A percentile compares a stretch with the other conserved stretches of the same genome.
These are phyloP conservation scores for Platichthys flesus DNA, from an alignment of 2,113 vertebrate species.

Conservation along the genomic window DNA sequence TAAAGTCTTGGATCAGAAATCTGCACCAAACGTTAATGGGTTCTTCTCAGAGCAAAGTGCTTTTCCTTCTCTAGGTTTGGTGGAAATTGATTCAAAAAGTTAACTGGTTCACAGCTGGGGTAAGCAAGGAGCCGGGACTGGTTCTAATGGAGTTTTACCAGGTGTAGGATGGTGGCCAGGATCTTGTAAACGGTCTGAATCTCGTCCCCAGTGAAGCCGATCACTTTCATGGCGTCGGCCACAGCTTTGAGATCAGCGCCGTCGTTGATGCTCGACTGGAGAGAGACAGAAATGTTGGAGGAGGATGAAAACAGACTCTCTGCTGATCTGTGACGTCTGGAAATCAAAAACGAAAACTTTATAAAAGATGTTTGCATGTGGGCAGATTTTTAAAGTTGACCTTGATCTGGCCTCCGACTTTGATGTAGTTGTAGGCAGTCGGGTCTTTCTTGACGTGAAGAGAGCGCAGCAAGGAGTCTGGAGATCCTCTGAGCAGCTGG, in stretches of 20 bases:
- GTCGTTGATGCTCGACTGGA: conserved; percentile 91
- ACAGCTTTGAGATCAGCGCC: conserved; percentile 93
- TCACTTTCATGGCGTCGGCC: conserved; percentile 96
- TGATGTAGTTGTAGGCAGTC: conserved; percentile 89
- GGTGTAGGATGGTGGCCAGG: conserved; percentile 92
- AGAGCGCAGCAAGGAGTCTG: conserved; percentile 89
- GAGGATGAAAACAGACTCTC: neutral
- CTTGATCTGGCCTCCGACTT: conserved; percentile 90
- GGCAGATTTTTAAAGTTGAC: conserved; percentile 37
- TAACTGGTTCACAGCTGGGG: no score
- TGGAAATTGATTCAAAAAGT: no score
- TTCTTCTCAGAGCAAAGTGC: no score
- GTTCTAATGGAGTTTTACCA: conserved; percentile 82
- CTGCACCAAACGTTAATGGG: no score
- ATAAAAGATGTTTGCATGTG: no score
- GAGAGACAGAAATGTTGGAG: neutral
- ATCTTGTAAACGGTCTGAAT: conserved; percentile 96
- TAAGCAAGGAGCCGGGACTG: no score
- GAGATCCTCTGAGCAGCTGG: conserved; percentile 94
- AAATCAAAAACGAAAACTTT: no score
- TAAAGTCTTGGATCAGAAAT: no score
- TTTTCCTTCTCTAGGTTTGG: no score
- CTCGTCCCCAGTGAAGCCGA: conserved; percentile 95
- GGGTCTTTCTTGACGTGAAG: conserved; percentile 93
- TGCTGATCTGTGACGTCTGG: no score